These are phyloP conservation scores for Lithobates sylvaticus DNA, from an alignment of 2,797 vertebrate species.

Conservation along the genomic window DNA sequence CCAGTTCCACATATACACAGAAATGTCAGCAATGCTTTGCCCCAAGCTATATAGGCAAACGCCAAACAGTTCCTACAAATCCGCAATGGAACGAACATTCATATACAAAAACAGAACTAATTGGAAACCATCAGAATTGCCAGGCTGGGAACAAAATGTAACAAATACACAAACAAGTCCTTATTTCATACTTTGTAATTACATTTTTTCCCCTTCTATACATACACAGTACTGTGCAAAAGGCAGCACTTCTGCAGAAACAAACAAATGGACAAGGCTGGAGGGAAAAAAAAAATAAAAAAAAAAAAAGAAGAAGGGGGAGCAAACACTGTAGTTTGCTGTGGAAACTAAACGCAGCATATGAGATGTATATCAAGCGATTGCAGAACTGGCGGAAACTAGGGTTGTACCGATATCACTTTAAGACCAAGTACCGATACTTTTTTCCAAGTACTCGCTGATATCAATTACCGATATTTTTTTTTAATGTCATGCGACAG, in stretches of 20 bases:
- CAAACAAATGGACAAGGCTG: background rate
- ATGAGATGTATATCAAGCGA: too few species aligned
- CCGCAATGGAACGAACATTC: background rate
- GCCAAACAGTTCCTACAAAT: background rate
- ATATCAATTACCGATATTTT: too few species aligned
- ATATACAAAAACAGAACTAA: background rate
- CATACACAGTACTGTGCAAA: background rate
- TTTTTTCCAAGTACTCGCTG: too few species aligned
- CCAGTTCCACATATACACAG: background rate
- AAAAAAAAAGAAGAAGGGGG: too few species aligned
- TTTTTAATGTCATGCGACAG: too few species aligned
- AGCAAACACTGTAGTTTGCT: too few species aligned
- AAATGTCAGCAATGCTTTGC: slow-evolving; percentile 17
- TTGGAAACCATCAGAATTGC: too few species aligned
- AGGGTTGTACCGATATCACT: too few species aligned
- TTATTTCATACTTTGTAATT: background rate
- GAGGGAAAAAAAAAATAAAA: too few species aligned
- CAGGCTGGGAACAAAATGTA: background rate
- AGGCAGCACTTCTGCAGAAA: background rate
- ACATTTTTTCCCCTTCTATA: background rate
- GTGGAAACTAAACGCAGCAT: too few species aligned
- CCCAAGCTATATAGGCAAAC: background rate
- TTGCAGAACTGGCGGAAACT: too few species aligned
- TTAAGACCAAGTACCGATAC: too few species aligned
- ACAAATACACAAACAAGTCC: background rate